Evolutionary conservation across 1,140 invertebrate genomes (phyloP).

Genomic region (Rhopalosiphum padi): DNA sequence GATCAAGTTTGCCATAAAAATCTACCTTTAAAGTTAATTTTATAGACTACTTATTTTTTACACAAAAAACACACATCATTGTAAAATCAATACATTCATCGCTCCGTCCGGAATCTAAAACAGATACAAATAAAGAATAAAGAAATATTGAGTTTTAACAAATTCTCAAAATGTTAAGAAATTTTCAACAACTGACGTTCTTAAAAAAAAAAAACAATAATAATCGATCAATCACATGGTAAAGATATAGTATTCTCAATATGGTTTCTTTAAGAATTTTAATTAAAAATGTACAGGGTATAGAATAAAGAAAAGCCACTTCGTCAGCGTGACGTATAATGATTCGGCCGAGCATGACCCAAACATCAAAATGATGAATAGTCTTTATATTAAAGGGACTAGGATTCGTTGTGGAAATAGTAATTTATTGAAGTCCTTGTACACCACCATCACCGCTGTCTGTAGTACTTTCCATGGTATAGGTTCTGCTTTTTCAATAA

Average conservation of each 20-base stretch:
- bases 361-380: conserved; percentile 54
- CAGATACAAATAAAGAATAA: background rate
- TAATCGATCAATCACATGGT: background rate
- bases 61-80: no score
- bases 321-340: conserved; percentile 42
- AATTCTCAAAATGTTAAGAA: background rate
- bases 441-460: background rate
- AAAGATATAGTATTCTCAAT: conserved; percentile 1
- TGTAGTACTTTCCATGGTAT: background rate
- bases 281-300: conserved; percentile 46
- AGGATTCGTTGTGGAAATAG: conserved; percentile 50
- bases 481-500: conserved; percentile 44
- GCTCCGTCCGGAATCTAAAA: background rate
- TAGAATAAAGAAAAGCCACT: conserved; percentile 36
- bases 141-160: background rate
- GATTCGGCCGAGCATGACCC: conserved; percentile 43
- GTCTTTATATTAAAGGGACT: conserved; percentile 48
- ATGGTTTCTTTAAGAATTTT: conserved; percentile 27
- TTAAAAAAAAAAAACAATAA: background rate
- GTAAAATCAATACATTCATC: no score
- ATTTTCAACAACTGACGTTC: background rate
- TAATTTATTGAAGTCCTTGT: conserved; percentile 51
- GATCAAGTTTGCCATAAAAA: no score
- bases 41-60: no score
- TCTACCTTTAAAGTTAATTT: no score